A percentile compares a stretch with the other conserved stretches of the same genome.
phyloP scores from a whole-genome alignment of 2,888 invertebrate genomes.

The Plemyria rubiginata region DNA sequence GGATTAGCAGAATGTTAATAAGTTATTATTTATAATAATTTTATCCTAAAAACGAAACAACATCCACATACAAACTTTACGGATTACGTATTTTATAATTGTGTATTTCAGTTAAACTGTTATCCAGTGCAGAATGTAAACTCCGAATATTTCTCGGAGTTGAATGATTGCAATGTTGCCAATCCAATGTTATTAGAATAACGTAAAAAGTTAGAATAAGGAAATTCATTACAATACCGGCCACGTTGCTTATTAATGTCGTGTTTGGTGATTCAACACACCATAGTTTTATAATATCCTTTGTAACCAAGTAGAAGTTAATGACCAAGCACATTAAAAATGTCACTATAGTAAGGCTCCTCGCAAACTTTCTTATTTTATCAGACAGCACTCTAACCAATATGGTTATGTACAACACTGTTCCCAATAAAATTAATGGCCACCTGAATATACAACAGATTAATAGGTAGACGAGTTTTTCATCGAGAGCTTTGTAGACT shows the following conservation, averaged over 20 bases:
- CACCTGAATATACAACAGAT: constrained; percentile 68
- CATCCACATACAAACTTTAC: background rate
- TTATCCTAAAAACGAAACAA: background rate
- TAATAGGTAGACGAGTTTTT: constrained; percentile 59
- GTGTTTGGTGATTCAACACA: constrained; percentile 58
- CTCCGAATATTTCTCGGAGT: constrained; percentile 42
- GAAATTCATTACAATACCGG: constrained; percentile 66
- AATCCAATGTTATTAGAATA: constrained; percentile 61
- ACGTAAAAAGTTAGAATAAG: constrained; percentile 66
- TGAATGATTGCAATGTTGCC: constrained; percentile 52
- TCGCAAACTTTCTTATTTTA: constrained; percentile 67
- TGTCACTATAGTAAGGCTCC: constrained; percentile 68
- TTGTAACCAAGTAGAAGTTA: constrained; percentile 69
- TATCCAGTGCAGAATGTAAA: constrained; percentile 46
- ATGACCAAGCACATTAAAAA: constrained; percentile 72
- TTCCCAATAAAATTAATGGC: constrained; percentile 71
- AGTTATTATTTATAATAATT: too few relatives aligned
- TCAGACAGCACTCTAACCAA: constrained; percentile 66
- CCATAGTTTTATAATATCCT: constrained; percentile 67
- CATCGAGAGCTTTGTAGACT: constrained; percentile 44
- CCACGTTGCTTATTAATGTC: constrained; percentile 58
- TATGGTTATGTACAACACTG: constrained; percentile 62
- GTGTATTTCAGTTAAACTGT: constrained; percentile 48
- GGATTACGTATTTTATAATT: constrained; percentile 19
- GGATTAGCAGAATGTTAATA: too few relatives aligned